phyloP scores from a whole-genome alignment of 2,888 invertebrate species.

The Tiliacea citrago region DNA sequence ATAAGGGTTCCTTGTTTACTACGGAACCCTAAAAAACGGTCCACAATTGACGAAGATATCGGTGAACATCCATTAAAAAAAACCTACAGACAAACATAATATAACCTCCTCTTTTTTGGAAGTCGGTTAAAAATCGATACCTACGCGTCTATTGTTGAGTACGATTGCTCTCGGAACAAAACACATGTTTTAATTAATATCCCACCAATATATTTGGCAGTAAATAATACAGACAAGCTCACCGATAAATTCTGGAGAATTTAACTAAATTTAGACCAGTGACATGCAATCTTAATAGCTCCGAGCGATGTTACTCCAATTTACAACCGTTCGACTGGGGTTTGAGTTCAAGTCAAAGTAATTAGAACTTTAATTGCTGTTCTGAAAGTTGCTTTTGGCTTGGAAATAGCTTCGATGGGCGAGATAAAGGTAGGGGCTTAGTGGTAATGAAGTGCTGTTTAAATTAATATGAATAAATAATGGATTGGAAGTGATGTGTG shows the following conservation, averaged over 20 bases:
- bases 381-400: conserved; percentile 58
- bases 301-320: conserved; percentile 78
- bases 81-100: too few species aligned
- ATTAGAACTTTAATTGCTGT: conserved; percentile 62
- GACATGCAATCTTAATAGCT: conserved; percentile 87
- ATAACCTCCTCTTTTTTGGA: too few species aligned
- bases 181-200: conserved; percentile 19
- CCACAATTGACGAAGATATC: too few species aligned
- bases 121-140: background rate
- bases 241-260: conserved; percentile 81
- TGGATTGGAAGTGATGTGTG: conserved; percentile 29
- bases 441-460: conserved; percentile 60
- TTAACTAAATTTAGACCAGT: conserved; percentile 81
- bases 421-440: conserved; percentile 60
- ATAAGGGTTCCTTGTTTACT: too few species aligned
- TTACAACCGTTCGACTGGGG: conserved; percentile 75
- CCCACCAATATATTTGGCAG: conserved; percentile 5
- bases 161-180: background rate
- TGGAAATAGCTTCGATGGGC: conserved; percentile 49
- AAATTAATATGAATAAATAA: conserved; percentile 37
- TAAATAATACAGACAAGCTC: conserved; percentile 71
- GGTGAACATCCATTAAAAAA: too few species aligned
- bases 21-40: too few species aligned
- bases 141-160: background rate
- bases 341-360: conserved; percentile 41